Conservation (phyloP, 2,888 invertebrate species). For the Catocala fraxini region DNA sequence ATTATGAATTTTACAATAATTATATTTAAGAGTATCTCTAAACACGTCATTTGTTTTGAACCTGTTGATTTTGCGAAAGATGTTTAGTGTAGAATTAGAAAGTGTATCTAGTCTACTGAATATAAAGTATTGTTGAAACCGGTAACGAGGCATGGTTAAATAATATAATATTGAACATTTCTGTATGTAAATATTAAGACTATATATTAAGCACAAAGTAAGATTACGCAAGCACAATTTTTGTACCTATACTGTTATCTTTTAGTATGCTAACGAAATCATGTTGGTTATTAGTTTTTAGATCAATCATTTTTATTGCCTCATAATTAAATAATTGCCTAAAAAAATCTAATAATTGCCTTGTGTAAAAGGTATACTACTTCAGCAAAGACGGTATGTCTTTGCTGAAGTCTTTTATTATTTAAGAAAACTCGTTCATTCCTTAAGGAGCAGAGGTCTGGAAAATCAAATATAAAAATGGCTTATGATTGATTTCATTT, state of each 20-base stretch:
- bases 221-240: conserved; percentile 26
- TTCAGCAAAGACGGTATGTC: too few relatives aligned
- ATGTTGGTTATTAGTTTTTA: background rate
- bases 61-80: conserved; percentile 3
- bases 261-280: conserved; percentile 1
- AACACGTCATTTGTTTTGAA: background rate
- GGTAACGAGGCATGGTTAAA: background rate
- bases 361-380: too few relatives aligned
- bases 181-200: conserved; percentile 7
- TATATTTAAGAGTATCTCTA: background rate
- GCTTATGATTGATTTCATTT: too few relatives aligned
- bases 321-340: too few relatives aligned
- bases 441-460: too few relatives aligned
- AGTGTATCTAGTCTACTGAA: background rate
- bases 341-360: too few relatives aligned
- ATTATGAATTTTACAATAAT: background rate
- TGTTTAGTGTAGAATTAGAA: background rate
- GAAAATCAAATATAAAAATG: too few relatives aligned
- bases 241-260: conserved; percentile 26
- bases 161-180: background rate
- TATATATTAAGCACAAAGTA: conserved; percentile 19
- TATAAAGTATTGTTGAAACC: conserved; percentile 1
- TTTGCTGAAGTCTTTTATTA: too few relatives aligned
- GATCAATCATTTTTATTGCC: background rate
- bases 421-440: too few relatives aligned